phyloP scores from a whole-genome alignment of 2,797 vertebrate species.

The Spinibarbus caldwelli region DNA sequence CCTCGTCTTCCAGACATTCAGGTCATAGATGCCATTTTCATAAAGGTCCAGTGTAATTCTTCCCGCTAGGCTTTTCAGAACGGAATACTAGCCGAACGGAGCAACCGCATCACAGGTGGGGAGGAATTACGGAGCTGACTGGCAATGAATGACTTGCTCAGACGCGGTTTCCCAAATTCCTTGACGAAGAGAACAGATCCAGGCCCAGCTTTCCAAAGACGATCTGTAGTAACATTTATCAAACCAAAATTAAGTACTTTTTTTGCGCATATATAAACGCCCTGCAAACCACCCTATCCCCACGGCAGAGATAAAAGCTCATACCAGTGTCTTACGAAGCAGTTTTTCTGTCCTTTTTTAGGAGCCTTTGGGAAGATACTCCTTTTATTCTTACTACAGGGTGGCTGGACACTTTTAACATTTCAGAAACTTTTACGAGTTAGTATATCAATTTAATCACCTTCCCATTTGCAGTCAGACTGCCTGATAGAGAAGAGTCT shows the following conservation, averaged over 20 bases:
- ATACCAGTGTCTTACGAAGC: constrained; percentile 29
- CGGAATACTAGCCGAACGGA: constrained; percentile 71
- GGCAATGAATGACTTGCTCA: constrained; percentile 54
- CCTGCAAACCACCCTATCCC: constrained; percentile 6
- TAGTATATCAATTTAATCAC: constrained; percentile 72
- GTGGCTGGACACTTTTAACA: constrained; percentile 63
- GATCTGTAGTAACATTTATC: constrained; percentile 2
- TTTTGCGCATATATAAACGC: not conserved
- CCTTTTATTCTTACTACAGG: constrained; percentile 55
- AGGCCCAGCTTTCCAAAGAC: constrained; percentile 48
- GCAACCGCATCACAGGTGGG: constrained; percentile 72
- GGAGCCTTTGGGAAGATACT: constrained; percentile 55
- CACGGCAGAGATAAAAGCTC: constrained; percentile 22
- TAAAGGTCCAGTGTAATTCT: constrained; percentile 68
- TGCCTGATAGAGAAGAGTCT: constrained; percentile 53
- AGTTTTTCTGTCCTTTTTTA: constrained; percentile 57
- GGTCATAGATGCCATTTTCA: constrained; percentile 64
- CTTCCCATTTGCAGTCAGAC: constrained; percentile 44
- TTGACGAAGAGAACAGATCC: constrained; percentile 56
- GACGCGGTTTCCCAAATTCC: constrained; percentile 71
- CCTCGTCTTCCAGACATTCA: constrained; percentile 50
- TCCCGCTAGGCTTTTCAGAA: constrained; percentile 66
- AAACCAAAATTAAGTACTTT: constrained; percentile 10
- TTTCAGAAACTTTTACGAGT: constrained; percentile 66
- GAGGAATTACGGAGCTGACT: constrained; percentile 64